Conservation (phyloP, 2,888 invertebrate genomes). For the Artemia sp. region DNA sequence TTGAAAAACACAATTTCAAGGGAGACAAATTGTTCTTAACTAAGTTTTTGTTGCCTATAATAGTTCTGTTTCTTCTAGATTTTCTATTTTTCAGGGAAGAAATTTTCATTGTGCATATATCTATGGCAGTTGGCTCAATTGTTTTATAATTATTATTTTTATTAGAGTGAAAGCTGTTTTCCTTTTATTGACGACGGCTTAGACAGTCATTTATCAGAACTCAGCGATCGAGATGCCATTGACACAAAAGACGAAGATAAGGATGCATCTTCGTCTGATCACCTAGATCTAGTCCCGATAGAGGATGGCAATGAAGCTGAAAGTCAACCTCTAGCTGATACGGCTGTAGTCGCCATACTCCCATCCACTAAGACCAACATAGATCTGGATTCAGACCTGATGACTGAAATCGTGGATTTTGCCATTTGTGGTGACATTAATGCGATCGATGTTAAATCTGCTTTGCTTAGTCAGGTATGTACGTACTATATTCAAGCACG, state of each 20-base stretch:
- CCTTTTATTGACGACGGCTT: conserved; percentile 11
- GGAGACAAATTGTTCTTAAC: too few species aligned
- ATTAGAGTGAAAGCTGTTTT: conserved; percentile 7
- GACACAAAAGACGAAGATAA: conserved; percentile 8
- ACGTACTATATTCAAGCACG: too few species aligned
- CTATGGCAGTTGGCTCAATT: too few species aligned
- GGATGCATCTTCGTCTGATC: background rate
- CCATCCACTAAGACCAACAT: background rate
- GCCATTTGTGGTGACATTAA: background rate
- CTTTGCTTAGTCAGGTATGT: too few species aligned
- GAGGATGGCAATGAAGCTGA: background rate
- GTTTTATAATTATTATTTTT: background rate
- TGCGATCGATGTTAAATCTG: background rate
- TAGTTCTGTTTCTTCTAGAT: too few species aligned
- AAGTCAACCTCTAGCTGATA: too few species aligned
- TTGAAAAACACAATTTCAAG: too few species aligned
- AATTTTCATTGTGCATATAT: too few species aligned
- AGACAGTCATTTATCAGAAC: conserved; percentile 1
- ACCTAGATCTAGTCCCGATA: background rate
- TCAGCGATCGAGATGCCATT: background rate
- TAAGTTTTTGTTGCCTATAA: too few species aligned
- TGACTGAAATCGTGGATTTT: conserved; percentile 1
- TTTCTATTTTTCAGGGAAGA: too few species aligned
- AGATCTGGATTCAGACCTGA: background rate
- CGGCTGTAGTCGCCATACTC: too few species aligned